Conservation (phyloP, 2,888 invertebrate genomes). For the Sinodicranocentrus sp. region DNA sequence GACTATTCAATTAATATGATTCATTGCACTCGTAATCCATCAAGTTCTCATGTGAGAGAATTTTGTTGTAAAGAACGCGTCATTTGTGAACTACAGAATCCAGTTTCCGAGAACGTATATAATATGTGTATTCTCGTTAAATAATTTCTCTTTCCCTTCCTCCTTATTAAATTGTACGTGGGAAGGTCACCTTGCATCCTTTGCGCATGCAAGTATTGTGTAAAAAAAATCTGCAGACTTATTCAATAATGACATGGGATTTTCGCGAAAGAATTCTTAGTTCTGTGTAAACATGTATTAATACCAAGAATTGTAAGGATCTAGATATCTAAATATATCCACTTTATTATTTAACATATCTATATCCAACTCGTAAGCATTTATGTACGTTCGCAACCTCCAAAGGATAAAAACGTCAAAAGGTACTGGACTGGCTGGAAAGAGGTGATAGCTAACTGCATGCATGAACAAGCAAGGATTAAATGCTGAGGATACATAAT, state of each 20-base stretch:
- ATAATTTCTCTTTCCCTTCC: constrained; percentile 32
- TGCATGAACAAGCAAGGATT: constrained; percentile 21
- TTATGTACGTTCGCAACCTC: too few species aligned
- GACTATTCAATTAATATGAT: too few species aligned
- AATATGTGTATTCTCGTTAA: neutral
- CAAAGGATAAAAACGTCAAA: neutral
- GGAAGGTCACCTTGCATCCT: constrained; percentile 67
- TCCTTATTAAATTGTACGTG: constrained; percentile 57
- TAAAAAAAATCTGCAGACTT: neutral
- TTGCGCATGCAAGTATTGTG: neutral
- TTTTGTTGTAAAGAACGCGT: constrained; percentile 35
- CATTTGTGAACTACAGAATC: constrained; percentile 46
- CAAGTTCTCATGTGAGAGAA: constrained; percentile 32
- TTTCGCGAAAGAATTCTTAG: constrained; percentile 12
- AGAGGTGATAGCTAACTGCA: constrained; percentile 7
- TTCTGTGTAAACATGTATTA: neutral
- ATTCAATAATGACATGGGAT: constrained; percentile 34
- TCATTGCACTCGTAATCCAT: too few species aligned
- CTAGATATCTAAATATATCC: too few species aligned
- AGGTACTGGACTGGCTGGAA: neutral
- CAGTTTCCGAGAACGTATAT: constrained; percentile 44
- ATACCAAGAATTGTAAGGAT: too few species aligned
- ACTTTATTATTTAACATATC: neutral
- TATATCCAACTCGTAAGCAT: neutral
- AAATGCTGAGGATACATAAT: neutral